Evolutionary conservation across 2,113 vertebrate species (phyloP).

Genomic region (Peromyscus californicus): DNA sequence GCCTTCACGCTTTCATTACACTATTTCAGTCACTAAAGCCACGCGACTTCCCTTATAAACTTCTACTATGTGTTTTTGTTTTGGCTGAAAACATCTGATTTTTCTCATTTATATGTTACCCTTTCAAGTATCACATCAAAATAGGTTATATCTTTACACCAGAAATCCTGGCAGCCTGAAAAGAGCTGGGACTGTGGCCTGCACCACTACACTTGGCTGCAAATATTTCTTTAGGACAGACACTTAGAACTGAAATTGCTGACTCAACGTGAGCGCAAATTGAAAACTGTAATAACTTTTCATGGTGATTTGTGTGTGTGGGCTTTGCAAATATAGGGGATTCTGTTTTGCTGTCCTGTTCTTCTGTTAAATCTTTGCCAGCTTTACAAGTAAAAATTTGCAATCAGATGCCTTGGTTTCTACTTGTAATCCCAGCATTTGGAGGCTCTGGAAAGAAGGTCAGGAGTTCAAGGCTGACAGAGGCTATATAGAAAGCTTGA

Average conservation of each 20-base stretch:
- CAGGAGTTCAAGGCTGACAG: not conserved
- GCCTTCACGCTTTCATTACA: not conserved
- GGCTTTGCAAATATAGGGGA: not conserved
- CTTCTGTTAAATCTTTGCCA: not conserved
- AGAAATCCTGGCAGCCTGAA: not conserved
- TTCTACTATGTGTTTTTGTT: not conserved
- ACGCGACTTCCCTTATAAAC: not conserved
- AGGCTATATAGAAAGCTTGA: not conserved
- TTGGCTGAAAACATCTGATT: not conserved
- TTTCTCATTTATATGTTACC: not conserved
- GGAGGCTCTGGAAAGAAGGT: not conserved
- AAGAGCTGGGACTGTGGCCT: not conserved
- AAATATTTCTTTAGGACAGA: not conserved
- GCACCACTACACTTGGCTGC: not conserved
- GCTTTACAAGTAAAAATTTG: conserved; percentile 15
- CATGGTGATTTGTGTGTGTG: not conserved
- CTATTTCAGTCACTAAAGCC: not conserved
- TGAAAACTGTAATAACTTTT: conserved; percentile 24
- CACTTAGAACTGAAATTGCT: conserved; percentile 19
- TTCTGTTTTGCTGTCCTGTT: not conserved
- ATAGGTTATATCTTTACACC: not conserved
- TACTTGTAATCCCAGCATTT: not conserved
- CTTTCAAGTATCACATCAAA: not conserved
- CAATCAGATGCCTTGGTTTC: not conserved
- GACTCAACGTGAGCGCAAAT: not conserved